These are phyloP conservation scores for Cotesia typhae DNA, from an alignment of 1,140 invertebrate species.

Conservation along the genomic window DNA sequence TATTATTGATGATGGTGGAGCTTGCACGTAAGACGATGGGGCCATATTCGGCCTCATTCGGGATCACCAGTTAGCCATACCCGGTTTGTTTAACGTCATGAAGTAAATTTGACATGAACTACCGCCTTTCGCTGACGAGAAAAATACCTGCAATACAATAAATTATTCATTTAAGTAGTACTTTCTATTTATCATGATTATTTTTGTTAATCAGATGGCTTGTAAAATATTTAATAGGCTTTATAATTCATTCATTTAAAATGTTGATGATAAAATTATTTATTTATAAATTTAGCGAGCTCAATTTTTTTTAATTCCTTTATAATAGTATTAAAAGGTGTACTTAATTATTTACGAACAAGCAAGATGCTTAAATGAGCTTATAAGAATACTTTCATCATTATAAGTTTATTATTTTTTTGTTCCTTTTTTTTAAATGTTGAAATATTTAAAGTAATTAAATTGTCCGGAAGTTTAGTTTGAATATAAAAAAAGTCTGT, in stretches of 20 bases:
- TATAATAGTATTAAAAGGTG: too few relatives aligned
- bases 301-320: too few relatives aligned
- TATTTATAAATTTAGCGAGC: not conserved
- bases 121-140: conserved; percentile 98
- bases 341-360: too few relatives aligned
- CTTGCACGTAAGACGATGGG: conserved; percentile 43
- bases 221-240: not conserved
- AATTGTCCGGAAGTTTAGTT: too few relatives aligned
- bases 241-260: not conserved
- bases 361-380: too few relatives aligned
- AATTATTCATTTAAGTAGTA: conserved; percentile 23
- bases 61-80: conserved; percentile 97
- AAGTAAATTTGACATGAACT: conserved; percentile 99
- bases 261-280: not conserved
- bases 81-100: conserved; percentile 99
- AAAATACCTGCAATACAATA: conserved; percentile 82
- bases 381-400: too few relatives aligned
- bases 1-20: conserved; percentile 22
- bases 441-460: too few relatives aligned
- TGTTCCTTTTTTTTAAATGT: too few relatives aligned
- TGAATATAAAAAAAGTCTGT: too few relatives aligned
- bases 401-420: too few relatives aligned
- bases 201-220: not conserved
- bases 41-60: conserved; percentile 58
- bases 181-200: not conserved